Conservation (phyloP, 2,113 vertebrate species). For the Antigone vipio region DNA sequence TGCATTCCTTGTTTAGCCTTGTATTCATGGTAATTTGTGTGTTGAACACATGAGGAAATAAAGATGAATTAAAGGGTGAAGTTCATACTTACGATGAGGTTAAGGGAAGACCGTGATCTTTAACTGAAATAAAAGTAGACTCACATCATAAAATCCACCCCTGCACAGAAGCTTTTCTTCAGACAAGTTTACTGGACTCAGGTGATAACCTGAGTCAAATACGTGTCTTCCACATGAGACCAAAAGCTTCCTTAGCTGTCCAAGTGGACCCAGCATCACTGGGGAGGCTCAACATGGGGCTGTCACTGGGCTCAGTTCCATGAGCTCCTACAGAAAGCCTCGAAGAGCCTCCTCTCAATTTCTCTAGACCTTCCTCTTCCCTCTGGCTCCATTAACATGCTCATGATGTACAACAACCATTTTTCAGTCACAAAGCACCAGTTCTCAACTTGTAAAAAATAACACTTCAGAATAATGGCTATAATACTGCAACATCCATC, state of each 20-base stretch:
- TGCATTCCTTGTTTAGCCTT: neutral
- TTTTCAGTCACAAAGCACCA: neutral
- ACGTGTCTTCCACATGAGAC: neutral
- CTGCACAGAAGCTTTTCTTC: neutral
- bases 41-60: neutral
- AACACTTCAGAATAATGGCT: constrained; percentile 18
- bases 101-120: neutral
- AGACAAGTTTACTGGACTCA: neutral
- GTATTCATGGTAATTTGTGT: neutral
- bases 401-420: neutral
- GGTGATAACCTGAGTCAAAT: neutral
- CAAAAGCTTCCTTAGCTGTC: neutral
- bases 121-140: neutral
- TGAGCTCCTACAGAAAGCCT: neutral
- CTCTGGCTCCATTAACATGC: neutral
- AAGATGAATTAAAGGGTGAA: neutral
- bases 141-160: neutral
- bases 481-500: constrained; percentile 16
- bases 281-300: neutral
- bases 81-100: neutral
- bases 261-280: neutral
- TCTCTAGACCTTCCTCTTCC: neutral
- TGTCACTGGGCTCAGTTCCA: neutral
- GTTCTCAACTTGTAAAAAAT: constrained; percentile 26
- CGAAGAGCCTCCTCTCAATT: neutral